These are phyloP conservation scores for Leucophenga maculata DNA, from an alignment of 2,888 invertebrate species.

Conservation along the genomic window DNA sequence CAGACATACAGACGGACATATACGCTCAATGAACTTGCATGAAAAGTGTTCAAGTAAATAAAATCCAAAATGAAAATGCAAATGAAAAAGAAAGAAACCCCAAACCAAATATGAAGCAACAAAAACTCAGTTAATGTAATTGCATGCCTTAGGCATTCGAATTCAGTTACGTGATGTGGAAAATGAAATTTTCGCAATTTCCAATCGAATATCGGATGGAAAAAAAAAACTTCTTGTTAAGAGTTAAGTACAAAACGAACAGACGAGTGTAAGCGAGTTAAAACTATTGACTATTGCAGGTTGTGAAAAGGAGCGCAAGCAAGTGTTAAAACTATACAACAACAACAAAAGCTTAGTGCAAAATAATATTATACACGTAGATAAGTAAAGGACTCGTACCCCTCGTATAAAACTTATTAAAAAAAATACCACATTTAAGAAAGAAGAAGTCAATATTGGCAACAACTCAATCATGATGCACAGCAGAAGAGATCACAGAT, in stretches of 20 bases:
- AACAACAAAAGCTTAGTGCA: not conserved
- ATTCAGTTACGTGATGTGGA: slow-evolving; percentile 29
- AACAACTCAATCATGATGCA: not conserved
- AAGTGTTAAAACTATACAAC: not conserved
- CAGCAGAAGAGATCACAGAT: not conserved
- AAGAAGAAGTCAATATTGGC: not conserved
- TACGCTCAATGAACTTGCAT: not conserved
- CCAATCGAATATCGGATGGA: slow-evolving; percentile 6
- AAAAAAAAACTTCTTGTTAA: slow-evolving; percentile 9
- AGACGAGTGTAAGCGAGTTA: not conserved
- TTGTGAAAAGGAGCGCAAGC: not conserved
- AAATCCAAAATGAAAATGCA: not conserved
- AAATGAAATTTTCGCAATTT: slow-evolving; percentile 32
- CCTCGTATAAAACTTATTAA: not conserved
- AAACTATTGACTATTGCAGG: not conserved
- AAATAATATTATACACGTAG: too few relatives aligned
- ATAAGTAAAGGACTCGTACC: too few relatives aligned
- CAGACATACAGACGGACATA: too few relatives aligned
- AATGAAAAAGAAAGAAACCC: not conserved
- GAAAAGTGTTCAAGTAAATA: slow-evolving; percentile 4
- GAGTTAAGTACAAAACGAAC: not conserved
- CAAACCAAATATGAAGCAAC: not conserved
- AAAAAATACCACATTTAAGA: slow-evolving; percentile 1
- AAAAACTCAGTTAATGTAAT: slow-evolving; percentile 25
- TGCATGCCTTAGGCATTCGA: slow-evolving; percentile 25